These are phyloP conservation scores for Muscicapa striata DNA, from an alignment of 2,797 vertebrate genomes.

Conservation along the genomic window DNA sequence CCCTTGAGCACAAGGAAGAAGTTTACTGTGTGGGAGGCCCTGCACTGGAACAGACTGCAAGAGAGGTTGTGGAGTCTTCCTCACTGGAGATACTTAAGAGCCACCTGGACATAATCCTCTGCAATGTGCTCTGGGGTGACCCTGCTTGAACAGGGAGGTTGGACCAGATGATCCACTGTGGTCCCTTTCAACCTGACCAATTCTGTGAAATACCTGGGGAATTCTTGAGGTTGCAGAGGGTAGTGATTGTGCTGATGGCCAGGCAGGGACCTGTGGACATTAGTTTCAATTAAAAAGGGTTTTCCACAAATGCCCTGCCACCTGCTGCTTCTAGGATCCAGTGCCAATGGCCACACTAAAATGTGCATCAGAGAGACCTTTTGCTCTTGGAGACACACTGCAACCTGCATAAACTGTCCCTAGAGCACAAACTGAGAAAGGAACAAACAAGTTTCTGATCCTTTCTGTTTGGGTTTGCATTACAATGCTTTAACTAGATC, in stretches of 20 bases:
- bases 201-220: not conserved
- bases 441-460: not conserved
- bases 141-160: not conserved
- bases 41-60: not conserved
- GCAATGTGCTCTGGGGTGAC: not conserved
- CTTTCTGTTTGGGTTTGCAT: not conserved
- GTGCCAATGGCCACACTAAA: not conserved
- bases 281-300: not conserved
- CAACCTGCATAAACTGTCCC: not conserved
- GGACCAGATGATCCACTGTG: fast-evolving
- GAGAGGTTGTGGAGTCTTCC: not conserved
- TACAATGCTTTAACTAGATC: not conserved
- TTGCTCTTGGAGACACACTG: not conserved
- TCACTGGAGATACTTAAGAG: not conserved
- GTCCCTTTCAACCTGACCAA: not conserved
- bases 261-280: not conserved
- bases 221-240: not conserved
- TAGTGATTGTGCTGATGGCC: not conserved
- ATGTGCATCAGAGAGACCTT: not conserved
- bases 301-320: not conserved
- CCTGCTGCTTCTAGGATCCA: not conserved
- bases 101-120: not conserved
- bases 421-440: not conserved
- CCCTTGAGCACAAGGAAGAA: no score
- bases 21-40: not conserved